A percentile compares a stretch with the other conserved stretches of the same genome.
phyloP scores from a whole-genome alignment of 2,113 vertebrate species.

The Tragulus kanchil region DNA sequence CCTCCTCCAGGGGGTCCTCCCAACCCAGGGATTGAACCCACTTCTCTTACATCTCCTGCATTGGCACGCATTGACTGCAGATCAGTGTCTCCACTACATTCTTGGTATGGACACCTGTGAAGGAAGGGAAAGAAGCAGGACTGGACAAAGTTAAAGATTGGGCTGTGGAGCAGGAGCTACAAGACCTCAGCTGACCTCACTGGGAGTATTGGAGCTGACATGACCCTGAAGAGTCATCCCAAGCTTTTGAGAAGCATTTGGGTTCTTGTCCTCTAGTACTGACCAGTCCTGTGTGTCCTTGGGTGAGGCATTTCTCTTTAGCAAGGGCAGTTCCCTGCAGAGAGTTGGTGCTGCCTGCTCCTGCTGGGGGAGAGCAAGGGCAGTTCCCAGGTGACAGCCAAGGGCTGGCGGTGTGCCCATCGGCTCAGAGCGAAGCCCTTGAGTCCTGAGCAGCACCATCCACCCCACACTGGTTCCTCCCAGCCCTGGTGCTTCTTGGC shows the following conservation, averaged over 20 bases:
- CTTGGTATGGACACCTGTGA: neutral
- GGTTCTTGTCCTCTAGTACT: neutral
- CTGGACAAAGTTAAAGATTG: neutral
- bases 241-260: neutral
- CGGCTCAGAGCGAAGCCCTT: neutral
- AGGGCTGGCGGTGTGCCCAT: neutral
- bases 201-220: neutral
- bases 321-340: neutral
- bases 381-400: neutral
- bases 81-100: neutral
- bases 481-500: neutral
- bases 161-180: neutral
- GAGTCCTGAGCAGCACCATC: neutral
- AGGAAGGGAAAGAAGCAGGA: neutral
- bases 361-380: neutral
- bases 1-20: neutral
- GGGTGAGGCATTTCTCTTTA: neutral
- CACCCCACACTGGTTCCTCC: neutral
- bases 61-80: neutral
- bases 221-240: neutral
- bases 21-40: neutral
- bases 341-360: neutral
- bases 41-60: rapidly evolving
- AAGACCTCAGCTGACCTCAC: neutral
- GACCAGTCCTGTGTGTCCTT: neutral